A percentile compares a stretch with the other conserved stretches of the same genome.
These are phyloP conservation scores for Enteromius argenteus DNA, from an alignment of 2,797 vertebrate species.

Conservation along the genomic window DNA sequence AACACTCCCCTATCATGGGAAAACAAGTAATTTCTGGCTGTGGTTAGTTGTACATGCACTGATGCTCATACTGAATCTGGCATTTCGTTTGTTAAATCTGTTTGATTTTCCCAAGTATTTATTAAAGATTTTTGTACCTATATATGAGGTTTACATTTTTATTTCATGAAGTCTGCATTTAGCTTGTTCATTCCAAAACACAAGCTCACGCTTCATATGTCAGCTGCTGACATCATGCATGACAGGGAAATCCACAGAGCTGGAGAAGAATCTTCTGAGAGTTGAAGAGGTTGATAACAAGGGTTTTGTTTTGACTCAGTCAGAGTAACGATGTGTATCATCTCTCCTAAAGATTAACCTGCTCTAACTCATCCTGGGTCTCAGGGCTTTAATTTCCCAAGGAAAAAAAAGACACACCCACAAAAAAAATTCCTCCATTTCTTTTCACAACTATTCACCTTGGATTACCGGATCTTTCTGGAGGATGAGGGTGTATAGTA, in stretches of 20 bases:
- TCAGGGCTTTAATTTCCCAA: constrained; percentile 31
- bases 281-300: background rate
- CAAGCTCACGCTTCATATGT: background rate
- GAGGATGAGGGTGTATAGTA: constrained; percentile 4
- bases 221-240: constrained; percentile 23
- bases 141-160: constrained; percentile 56
- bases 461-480: constrained; percentile 27
- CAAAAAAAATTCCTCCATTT: constrained; percentile 19
- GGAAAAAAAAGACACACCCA: constrained; percentile 34
- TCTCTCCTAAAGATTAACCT: constrained; percentile 43
- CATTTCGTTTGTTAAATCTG: constrained; percentile 82
- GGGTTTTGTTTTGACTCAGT: constrained; percentile 33
- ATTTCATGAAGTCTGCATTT: constrained; percentile 17
- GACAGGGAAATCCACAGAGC: constrained; percentile 8
- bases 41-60: constrained; percentile 73
- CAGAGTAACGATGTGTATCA: constrained; percentile 41
- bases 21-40: constrained; percentile 65
- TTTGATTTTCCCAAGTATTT: constrained; percentile 85
- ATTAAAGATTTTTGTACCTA: constrained; percentile 96
- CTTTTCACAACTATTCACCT: constrained; percentile 34
- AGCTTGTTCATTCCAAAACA: background rate
- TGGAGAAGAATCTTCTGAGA: background rate
- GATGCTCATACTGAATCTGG: constrained; percentile 86
- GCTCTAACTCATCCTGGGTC: constrained; percentile 20
- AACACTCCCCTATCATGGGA: background rate